Evolutionary conservation across 2,888 invertebrate species (phyloP).

Genomic region (Autographa gamma): DNA sequence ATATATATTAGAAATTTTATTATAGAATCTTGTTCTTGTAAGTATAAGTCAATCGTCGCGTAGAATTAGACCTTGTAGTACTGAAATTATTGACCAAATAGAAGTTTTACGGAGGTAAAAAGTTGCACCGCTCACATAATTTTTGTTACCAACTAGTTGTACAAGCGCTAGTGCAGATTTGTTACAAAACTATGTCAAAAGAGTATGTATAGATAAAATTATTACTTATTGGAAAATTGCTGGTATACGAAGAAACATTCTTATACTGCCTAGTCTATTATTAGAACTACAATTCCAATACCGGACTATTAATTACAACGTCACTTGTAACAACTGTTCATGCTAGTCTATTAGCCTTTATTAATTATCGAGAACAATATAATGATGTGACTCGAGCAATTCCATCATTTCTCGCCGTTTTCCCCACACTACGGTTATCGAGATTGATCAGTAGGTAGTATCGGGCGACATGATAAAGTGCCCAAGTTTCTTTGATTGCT

Average conservation of each 20-base stretch:
- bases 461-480: slow-evolving; percentile 39
- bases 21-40: background rate
- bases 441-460: slow-evolving; percentile 32
- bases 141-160: too few species aligned
- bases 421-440: slow-evolving; percentile 20
- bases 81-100: too few species aligned
- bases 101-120: too few species aligned
- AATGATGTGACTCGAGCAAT: slow-evolving; percentile 3
- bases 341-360: background rate
- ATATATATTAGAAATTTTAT: too few species aligned
- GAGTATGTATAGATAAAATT: too few species aligned
- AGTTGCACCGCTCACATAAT: too few species aligned
- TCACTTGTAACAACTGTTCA: background rate
- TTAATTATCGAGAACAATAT: background rate
- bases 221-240: too few species aligned
- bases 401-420: background rate
- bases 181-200: too few species aligned
- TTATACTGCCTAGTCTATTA: too few species aligned
- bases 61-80: background rate
- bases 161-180: too few species aligned
- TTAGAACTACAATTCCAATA: too few species aligned
- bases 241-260: too few species aligned
- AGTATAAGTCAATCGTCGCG: background rate
- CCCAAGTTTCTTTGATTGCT: slow-evolving; percentile 48
- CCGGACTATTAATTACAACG: background rate